A percentile compares a stretch with the other conserved stretches of the same genome.
These are phyloP conservation scores for Penaeus indicus DNA, from an alignment of 1,140 invertebrate species.

Conservation along the genomic window DNA sequence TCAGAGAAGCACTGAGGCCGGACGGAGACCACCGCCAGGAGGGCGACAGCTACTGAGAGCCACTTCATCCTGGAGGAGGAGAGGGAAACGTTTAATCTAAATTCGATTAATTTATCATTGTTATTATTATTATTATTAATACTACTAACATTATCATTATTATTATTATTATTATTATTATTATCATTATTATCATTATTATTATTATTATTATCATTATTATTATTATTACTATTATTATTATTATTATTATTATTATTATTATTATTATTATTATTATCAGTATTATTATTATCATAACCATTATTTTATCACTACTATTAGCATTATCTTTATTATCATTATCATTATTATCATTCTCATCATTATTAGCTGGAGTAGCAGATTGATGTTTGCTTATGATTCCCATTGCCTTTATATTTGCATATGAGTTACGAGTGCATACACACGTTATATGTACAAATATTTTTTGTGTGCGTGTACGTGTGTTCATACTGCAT, in stretches of 20 bases:
- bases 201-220: too few species aligned
- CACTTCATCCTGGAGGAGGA: background rate
- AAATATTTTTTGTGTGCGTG: too few species aligned
- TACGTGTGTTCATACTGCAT: too few species aligned
- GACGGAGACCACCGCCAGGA: background rate
- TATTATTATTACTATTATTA: background rate
- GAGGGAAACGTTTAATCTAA: too few species aligned
- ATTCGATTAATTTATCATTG: background rate
- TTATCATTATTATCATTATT: too few species aligned
- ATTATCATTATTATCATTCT: background rate
- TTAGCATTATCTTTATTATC: too few species aligned
- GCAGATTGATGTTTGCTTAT: too few species aligned
- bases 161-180: background rate
- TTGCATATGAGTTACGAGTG: too few species aligned
- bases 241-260: background rate
- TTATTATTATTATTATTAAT: background rate
- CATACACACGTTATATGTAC: background rate
- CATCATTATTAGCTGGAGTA: background rate
- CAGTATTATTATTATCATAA: too few species aligned
- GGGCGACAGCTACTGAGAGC: background rate
- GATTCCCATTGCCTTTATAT: background rate
- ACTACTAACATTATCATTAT: too few species aligned
- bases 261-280: too few species aligned
- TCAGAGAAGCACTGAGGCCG: conserved; percentile 26
- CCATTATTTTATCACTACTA: too few species aligned